A percentile compares a stretch with the other conserved stretches of the same genome.
Evolutionary conservation across 2,888 invertebrate genomes (phyloP).

Genomic region (Andrena dorsata): DNA sequence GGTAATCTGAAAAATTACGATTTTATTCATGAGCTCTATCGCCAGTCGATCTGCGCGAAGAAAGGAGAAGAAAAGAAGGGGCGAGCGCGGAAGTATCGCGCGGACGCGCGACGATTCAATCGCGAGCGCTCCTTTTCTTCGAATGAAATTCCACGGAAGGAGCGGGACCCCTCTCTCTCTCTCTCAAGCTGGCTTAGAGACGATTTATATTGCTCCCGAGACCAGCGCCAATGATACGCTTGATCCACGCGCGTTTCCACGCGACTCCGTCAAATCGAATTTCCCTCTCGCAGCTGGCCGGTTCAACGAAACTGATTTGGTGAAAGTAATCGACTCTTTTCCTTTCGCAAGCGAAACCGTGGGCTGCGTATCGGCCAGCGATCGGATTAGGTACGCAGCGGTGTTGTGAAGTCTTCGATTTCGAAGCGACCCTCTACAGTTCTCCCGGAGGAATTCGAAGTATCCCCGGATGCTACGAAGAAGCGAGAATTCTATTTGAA

Average conservation of each 20-base stretch:
- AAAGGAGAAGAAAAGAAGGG: conserved; percentile 19
- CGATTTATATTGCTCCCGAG: conserved; percentile 64
- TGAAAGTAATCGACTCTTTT: neutral
- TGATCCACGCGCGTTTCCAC: conserved; percentile 29
- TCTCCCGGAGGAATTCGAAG: neutral
- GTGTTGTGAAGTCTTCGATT: neutral
- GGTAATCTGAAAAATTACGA: conserved; percentile 81
- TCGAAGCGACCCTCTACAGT: neutral
- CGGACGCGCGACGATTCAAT: conserved; percentile 72
- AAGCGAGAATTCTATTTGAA: conserved; percentile 11
- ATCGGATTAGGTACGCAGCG: neutral
- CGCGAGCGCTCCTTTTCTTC: conserved; percentile 41
- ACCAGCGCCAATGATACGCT: conserved; percentile 50
- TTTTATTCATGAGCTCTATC: conserved; percentile 83
- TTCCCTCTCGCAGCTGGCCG: neutral
- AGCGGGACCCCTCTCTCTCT: conserved; percentile 38
- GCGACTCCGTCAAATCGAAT: conserved; percentile 4
- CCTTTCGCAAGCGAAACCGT: neutral
- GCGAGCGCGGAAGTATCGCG: conserved; percentile 6
- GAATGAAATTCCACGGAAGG: conserved; percentile 54
- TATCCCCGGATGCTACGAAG: neutral
- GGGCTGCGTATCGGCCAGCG: neutral
- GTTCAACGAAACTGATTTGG: conserved; percentile 13
- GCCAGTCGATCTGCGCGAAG: conserved; percentile 70
- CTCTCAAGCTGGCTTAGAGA: conserved; percentile 30